These are phyloP conservation scores for Spinus olivaceus DNA, from an alignment of 2,797 vertebrate species.

Conservation along the genomic window DNA sequence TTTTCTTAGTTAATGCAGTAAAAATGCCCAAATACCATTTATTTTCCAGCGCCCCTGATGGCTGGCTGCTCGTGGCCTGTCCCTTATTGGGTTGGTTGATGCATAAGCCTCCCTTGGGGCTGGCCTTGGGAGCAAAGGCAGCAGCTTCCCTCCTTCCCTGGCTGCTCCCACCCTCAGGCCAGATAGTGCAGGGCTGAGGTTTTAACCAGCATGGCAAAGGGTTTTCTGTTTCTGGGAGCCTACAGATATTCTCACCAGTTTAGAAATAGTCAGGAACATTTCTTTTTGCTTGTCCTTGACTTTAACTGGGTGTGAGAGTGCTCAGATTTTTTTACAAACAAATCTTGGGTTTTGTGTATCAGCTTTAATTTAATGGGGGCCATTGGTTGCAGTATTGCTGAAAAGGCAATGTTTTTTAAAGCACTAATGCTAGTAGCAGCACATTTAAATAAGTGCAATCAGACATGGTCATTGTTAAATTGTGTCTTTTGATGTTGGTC, in stretches of 20 bases:
- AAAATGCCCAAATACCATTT: neutral
- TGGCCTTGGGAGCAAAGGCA: neutral
- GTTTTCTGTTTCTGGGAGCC: neutral
- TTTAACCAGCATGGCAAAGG: neutral
- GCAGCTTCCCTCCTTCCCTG: neutral
- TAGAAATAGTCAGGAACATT: neutral
- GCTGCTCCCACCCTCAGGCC: neutral
- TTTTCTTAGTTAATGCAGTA: neutral
- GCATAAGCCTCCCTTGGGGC: rapidly evolving
- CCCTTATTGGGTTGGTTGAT: neutral
- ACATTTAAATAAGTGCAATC: neutral
- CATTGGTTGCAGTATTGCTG: neutral
- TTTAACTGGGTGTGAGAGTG: neutral
- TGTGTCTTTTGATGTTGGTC: neutral
- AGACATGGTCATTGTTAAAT: neutral
- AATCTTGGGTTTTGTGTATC: neutral
- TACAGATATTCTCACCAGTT: neutral
- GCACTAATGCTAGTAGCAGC: neutral
- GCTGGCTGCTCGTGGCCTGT: neutral
- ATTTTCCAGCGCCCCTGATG: neutral
- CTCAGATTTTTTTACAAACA: neutral
- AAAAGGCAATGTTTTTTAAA: neutral
- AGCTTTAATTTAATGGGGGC: neutral
- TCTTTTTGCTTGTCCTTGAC: neutral
- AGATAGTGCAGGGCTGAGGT: neutral